phyloP scores from a whole-genome alignment of 1,140 invertebrate species.

The Drosophila tristis region DNA sequence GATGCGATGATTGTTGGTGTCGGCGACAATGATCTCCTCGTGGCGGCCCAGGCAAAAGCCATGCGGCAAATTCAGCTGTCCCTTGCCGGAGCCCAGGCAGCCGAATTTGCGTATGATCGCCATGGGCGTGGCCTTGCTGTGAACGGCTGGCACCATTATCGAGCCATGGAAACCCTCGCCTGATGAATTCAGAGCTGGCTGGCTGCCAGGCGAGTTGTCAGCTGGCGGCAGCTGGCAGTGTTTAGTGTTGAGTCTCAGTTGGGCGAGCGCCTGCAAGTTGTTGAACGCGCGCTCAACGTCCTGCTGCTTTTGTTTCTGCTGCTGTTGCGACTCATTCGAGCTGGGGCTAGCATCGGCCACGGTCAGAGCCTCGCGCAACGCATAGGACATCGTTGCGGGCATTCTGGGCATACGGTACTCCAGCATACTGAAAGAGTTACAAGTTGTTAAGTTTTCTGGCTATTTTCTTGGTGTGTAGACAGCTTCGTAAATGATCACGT shows the following conservation, averaged over 20 bases:
- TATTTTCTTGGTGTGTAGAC: too few relatives aligned
- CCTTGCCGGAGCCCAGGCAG: slow-evolving; percentile 94
- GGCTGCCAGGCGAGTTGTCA: slow-evolving; percentile 86
- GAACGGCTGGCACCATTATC: slow-evolving; percentile 85
- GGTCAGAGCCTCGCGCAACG: slow-evolving; percentile 81
- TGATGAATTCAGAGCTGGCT: slow-evolving; percentile 84
- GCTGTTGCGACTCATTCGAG: slow-evolving; percentile 8
- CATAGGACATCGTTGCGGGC: slow-evolving; percentile 87
- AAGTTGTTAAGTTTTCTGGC: too few relatives aligned
- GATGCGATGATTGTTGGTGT: slow-evolving; percentile 98
- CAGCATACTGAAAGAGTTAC: slow-evolving; percentile 87
- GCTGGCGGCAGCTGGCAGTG: slow-evolving; percentile 87
- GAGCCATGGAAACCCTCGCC: slow-evolving; percentile 55
- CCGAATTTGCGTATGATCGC: slow-evolving; percentile 97
- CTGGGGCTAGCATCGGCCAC: slow-evolving; percentile 55
- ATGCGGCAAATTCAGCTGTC: slow-evolving; percentile 98
- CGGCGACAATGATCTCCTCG: slow-evolving; percentile 97
- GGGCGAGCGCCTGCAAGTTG: slow-evolving; percentile 95
- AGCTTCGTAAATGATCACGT: too few relatives aligned
- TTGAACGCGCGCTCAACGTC: slow-evolving; percentile 89
- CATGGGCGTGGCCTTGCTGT: slow-evolving; percentile 91
- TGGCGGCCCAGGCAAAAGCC: slow-evolving; percentile 97
- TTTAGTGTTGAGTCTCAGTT: slow-evolving; percentile 90
- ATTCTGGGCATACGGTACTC: slow-evolving; percentile 94
- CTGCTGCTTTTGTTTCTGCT: slow-evolving; percentile 74